phyloP scores from a whole-genome alignment of 2,888 invertebrate species.

The Apamea anceps region DNA sequence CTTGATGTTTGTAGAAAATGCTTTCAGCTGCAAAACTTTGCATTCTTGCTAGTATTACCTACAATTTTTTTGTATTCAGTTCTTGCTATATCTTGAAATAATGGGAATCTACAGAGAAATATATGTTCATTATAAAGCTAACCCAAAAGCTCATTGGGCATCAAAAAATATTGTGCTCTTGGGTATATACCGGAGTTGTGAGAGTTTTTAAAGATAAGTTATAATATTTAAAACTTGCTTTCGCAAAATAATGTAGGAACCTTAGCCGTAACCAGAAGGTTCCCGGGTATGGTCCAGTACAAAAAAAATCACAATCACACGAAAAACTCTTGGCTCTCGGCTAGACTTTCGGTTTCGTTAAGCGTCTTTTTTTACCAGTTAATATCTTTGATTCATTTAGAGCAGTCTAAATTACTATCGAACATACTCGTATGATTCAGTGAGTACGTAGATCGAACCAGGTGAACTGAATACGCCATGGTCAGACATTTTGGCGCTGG shows the following conservation, averaged over 20 bases:
- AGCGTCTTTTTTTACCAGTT: too few species aligned
- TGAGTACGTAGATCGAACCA: conserved; percentile 54
- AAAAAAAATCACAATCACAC: background rate
- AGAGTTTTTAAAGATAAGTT: background rate
- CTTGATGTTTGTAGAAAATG: background rate
- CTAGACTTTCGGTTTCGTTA: background rate
- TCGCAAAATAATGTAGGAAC: background rate
- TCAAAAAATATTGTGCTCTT: background rate
- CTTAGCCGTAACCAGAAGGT: background rate
- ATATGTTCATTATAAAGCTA: background rate
- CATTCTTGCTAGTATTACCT: background rate
- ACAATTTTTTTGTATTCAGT: background rate
- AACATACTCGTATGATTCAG: conserved; percentile 20
- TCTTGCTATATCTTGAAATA: too few species aligned
- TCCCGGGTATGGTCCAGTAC: background rate
- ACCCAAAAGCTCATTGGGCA: background rate
- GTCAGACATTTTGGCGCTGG: conserved; percentile 71
- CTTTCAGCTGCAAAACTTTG: background rate
- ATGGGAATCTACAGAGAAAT: background rate
- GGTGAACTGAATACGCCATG: conserved; percentile 71
- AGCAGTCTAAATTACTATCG: conserved; percentile 5
- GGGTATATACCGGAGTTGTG: background rate
- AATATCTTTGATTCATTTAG: conserved; percentile 5
- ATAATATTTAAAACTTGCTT: background rate
- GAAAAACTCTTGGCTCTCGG: background rate